Base-by-base conservation (phyloP, 2,113 vertebrate genomes). In the Colinus virginianus region DNA sequence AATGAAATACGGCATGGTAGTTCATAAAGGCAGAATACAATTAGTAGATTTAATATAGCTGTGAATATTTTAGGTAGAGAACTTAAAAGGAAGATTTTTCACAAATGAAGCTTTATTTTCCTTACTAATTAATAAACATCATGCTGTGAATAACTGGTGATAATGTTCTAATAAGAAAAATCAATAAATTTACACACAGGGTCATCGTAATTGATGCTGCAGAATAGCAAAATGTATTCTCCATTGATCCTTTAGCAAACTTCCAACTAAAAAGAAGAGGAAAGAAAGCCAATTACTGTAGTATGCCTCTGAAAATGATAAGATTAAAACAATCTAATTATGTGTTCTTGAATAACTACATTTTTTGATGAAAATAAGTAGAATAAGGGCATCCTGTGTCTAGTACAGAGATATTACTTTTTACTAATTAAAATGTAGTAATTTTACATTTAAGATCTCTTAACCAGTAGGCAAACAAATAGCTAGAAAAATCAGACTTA, bases 291-390 rank as follows among this genome's bases (percentile, higher is more conserved):
- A 98, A 97, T 97, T 98, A 97, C 89, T 96, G 95, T 95, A 96
- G 80, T 96, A 97, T 96, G 79, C 93, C 95, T 97, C 94, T 97
- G 93, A 97, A 97, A 97, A 97, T 90, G 87, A 94, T 97, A 97
- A 97, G 97, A 97, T 98, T 98, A 97, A 98, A 97, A 97, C 94
- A 97, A 96, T 90, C 92, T 98, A 97, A 98, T 98, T 98, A 97
- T 95, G 91, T 92, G 62, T 97, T 97, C 96, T 95, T 96, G 70
- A 97, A 96, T 97, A 97, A 97, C 96, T 96, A 96, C 92, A 96
- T 90, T 96, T 96, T 97, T 96, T 97, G 90, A 98, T 97, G 96
- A 97, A 97, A 97, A 91, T 83, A 96, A 96, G 87, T 88, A 77
- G 84, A 95, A 90, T 93, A 95, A 96, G 96, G 83, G 71, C 94